Evolutionary conservation across 2,797 vertebrate genomes (phyloP).

Genomic region (Tolypeutes matacus): DNA sequence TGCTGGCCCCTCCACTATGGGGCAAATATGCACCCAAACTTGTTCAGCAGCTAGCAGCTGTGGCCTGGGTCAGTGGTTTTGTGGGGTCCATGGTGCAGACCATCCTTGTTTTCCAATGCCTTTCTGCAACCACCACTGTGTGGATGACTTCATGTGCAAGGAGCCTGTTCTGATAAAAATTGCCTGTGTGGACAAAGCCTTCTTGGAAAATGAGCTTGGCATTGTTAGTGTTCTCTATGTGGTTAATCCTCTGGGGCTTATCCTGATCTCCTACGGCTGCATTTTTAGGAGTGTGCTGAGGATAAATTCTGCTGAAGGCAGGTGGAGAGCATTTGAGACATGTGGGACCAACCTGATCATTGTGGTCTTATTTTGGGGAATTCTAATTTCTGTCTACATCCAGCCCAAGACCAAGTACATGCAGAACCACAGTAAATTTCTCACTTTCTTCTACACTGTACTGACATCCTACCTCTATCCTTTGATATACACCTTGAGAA

Average conservation of each 20-base stretch:
- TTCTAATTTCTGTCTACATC: neutral
- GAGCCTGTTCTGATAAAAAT: slow-evolving; percentile 50
- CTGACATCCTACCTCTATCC: slow-evolving; percentile 50
- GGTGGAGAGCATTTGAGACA: slow-evolving; percentile 27
- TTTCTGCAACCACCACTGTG: neutral
- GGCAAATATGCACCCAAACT: neutral
- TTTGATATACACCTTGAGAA: slow-evolving; percentile 6
- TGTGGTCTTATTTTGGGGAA: slow-evolving; percentile 32
- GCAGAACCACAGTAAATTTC: neutral
- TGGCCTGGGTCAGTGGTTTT: slow-evolving; percentile 41
- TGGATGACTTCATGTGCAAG: slow-evolving; percentile 11
- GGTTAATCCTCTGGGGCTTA: slow-evolving; percentile 5
- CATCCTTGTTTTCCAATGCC: slow-evolving; percentile 7
- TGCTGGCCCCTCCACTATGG: slow-evolving; percentile 46
- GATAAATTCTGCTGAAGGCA: neutral
- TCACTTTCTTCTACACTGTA: slow-evolving; percentile 39
- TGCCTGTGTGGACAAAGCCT: slow-evolving; percentile 16
- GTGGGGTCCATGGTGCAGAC: neutral
- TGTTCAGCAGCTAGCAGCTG: neutral
- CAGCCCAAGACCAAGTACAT: neutral
- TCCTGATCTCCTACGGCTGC: neutral
- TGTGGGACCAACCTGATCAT: slow-evolving; percentile 23
- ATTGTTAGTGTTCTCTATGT: neutral
- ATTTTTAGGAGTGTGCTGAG: slow-evolving; percentile 12
- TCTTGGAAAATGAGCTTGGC: slow-evolving; percentile 38